Conservation (phyloP, 2,888 invertebrate genomes). For the Pterostichus niger region DNA sequence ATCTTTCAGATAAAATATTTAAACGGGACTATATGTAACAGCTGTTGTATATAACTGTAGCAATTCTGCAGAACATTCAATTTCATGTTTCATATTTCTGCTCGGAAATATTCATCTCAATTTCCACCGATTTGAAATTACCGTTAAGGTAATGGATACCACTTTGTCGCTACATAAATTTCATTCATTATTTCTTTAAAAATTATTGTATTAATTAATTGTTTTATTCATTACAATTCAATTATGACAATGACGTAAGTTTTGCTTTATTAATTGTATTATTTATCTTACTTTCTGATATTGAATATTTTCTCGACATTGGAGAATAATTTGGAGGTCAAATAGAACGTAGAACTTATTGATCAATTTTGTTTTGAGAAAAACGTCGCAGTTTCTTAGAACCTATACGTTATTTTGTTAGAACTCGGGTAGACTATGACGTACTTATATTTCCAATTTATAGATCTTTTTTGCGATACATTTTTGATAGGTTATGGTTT, state of each 20-base stretch:
- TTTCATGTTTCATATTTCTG: conserved; percentile 17
- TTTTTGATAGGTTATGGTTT: too few species aligned
- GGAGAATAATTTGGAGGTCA: conserved; percentile 35
- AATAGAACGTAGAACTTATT: conserved; percentile 47
- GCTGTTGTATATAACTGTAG: conserved; percentile 37
- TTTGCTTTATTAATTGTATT: neutral
- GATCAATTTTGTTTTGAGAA: conserved; percentile 43
- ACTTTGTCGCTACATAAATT: too few species aligned
- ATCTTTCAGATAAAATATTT: conserved; percentile 47
- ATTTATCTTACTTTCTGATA: conserved; percentile 13
- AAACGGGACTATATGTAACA: conserved; percentile 39
- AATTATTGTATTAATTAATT: too few species aligned
- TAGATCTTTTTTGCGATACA: neutral
- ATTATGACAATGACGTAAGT: too few species aligned
- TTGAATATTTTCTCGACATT: conserved; percentile 25
- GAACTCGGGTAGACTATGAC: conserved; percentile 18
- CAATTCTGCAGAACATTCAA: conserved; percentile 40
- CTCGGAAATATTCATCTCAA: neutral
- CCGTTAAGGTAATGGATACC: conserved; percentile 3
- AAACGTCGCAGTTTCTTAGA: conserved; percentile 25
- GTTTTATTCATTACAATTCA: too few species aligned
- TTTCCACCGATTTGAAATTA: conserved; percentile 23
- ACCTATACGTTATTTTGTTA: conserved; percentile 25
- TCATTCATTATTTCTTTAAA: neutral
- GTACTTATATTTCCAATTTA: conserved; percentile 13